These are phyloP conservation scores for Sarcophaga peregrina DNA, from an alignment of 1,140 invertebrate genomes.

Conservation along the genomic window DNA sequence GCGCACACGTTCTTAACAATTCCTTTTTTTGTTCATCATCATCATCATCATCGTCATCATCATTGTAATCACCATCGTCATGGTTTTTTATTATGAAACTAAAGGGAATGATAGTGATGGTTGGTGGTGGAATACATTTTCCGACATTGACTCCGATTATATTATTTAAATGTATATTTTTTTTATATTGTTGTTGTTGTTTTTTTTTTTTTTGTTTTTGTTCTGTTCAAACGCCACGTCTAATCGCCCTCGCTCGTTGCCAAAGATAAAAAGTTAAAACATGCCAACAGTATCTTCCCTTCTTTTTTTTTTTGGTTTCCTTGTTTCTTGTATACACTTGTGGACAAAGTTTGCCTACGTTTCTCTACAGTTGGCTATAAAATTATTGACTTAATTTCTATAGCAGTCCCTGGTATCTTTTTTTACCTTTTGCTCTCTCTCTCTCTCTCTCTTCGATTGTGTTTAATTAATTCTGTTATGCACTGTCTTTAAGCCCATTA, in stretches of 20 bases:
- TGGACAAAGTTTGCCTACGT: background rate
- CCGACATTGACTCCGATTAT: conserved; percentile 19
- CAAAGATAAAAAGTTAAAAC: conserved; percentile 19
- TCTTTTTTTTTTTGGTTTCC: background rate
- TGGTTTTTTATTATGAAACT: background rate
- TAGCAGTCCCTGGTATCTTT: too few relatives aligned
- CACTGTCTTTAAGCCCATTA: background rate
- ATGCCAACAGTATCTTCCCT: background rate
- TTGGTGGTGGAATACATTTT: background rate
- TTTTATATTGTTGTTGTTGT: background rate
- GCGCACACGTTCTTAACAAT: conserved; percentile 34
- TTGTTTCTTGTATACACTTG: too few relatives aligned
- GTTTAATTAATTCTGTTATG: background rate
- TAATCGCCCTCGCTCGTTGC: conserved; percentile 13
- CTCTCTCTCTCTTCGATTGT: too few relatives aligned
- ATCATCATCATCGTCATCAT: too few relatives aligned
- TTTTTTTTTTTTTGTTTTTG: too few relatives aligned
- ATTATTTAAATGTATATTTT: conserved; percentile 13
- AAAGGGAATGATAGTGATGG: background rate
- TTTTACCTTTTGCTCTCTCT: too few relatives aligned
- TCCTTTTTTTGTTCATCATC: background rate
- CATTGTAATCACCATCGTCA: background rate
- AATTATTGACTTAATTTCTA: background rate
- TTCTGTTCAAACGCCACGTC: background rate
- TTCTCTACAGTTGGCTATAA: background rate